Base-by-base conservation (phyloP, 2,113 vertebrate species). In the Corythoichthys intestinalis region DNA sequence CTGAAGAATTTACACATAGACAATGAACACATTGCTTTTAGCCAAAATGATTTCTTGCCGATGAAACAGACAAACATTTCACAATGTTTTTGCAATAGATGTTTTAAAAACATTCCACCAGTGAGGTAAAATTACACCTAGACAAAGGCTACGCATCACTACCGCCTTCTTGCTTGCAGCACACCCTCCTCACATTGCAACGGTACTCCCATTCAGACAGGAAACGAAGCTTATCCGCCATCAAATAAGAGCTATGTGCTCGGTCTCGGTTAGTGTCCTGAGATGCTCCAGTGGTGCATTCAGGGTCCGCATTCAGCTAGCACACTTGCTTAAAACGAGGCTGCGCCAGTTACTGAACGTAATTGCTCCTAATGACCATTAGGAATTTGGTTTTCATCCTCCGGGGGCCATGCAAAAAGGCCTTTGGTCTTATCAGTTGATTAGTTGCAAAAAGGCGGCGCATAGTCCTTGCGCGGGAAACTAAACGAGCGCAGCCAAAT, bases 351-450 rank as follows among this genome's bases (percentile, higher is more conserved):
- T 88, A 89, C 79, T 67, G 83, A 89, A 73, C 86, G 74, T 91
- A 91, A 92, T 93, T 91, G 90, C 87, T 87, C 82, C 89, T 93
- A 93, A 93, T 92, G 88, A 92, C 89, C 91, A 92, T 92, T 90
- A 92, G 83, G 86, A 91, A 89, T 88, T 89, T 86, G 81, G 83
- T 88, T 91, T 89, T 83, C 87, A 85, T 85, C 87, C 90, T 86
- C 87, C 66, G 54, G 90, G 89, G 87, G 86, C 80, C 44, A 59
- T 39, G 41, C 61, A 83, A 88, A 89, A 90, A 88, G 83, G 86
- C 83, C 88, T 88, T 91, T 85, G 75, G 83, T 90, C 89, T 92
- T 92, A 91, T 90, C 90, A 91, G 90, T 89, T 91, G 91, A 92
- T 93, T 92, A 91, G 88, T 74, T 72, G 84, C 87, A 91, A 92